phyloP scores from a whole-genome alignment of 2,888 invertebrate genomes.

The Argyresthia albistria region DNA sequence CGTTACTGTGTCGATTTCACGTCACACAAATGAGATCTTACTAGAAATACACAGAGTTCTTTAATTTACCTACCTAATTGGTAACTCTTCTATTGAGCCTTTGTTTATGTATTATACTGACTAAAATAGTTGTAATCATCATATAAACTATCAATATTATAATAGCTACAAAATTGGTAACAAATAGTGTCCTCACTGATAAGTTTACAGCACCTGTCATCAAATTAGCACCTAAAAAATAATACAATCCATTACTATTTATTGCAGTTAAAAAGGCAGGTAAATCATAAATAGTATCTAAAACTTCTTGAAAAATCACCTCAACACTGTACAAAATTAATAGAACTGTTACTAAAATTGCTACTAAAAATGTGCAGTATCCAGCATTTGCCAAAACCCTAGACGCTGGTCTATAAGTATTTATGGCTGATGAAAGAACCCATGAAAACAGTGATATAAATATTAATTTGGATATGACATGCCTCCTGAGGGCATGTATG shows the following conservation, averaged over 20 bases:
- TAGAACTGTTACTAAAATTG: slow-evolving; percentile 72
- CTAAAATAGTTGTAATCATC: slow-evolving; percentile 40
- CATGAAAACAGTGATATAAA: slow-evolving; percentile 37
- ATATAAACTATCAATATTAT: slow-evolving; percentile 73
- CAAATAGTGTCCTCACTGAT: slow-evolving; percentile 73
- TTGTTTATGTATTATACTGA: slow-evolving; percentile 33
- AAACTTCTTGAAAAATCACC: slow-evolving; percentile 40
- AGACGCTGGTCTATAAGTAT: slow-evolving; percentile 75
- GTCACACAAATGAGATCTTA: too few relatives aligned
- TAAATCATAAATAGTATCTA: slow-evolving; percentile 22
- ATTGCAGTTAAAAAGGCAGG: slow-evolving; percentile 78
- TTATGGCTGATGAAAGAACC: slow-evolving; percentile 51
- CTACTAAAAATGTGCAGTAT: slow-evolving; percentile 84
- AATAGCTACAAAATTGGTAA: slow-evolving; percentile 48
- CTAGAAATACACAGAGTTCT: too few relatives aligned
- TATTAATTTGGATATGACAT: slow-evolving; percentile 21
- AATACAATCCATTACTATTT: slow-evolving; percentile 86
- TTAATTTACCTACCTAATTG: too few relatives aligned
- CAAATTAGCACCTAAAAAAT: slow-evolving; percentile 88
- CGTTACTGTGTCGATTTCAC: too few relatives aligned
- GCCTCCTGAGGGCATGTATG: slow-evolving; percentile 24
- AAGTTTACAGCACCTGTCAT: slow-evolving; percentile 89
- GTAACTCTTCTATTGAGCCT: slow-evolving; percentile 55
- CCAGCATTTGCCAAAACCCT: slow-evolving; percentile 88
- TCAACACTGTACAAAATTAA: slow-evolving; percentile 71